Evolutionary conservation across 2,113 vertebrate species (phyloP).

Genomic region (Cariama cristata): DNA sequence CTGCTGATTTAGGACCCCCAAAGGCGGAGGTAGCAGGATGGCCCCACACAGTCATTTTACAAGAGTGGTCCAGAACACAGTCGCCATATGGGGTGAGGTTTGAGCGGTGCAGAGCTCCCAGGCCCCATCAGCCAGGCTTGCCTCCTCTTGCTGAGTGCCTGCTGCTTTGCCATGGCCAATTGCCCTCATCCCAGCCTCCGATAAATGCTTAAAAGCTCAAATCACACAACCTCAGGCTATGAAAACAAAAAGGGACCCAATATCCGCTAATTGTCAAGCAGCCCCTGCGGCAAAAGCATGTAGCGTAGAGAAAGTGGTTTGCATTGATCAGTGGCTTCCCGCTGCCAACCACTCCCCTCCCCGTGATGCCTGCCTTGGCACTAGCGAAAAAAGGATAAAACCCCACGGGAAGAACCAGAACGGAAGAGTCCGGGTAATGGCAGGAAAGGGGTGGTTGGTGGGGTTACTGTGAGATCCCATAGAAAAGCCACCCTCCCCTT

Average conservation of each 20-base stretch:
- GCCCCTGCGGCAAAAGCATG: conserved; percentile 37
- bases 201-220: conserved; percentile 82
- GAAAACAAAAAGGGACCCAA: conserved; percentile 57
- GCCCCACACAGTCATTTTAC: background rate
- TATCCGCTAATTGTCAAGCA: conserved; percentile 11
- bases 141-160: conserved; percentile 41
- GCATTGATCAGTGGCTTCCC: conserved; percentile 72
- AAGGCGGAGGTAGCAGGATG: background rate
- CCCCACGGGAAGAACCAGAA: background rate
- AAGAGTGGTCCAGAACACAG: background rate
- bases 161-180: conserved; percentile 67
- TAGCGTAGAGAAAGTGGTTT: conserved; percentile 72
- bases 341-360: background rate
- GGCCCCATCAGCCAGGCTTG: background rate
- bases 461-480: background rate
- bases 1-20: background rate
- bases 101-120: background rate
- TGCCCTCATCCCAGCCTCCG: conserved; percentile 46
- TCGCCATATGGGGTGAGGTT: background rate
- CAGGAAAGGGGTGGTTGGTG: background rate
- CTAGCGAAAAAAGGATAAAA: background rate
- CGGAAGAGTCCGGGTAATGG: fast-evolving
- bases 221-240: conserved; percentile 41
- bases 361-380: fast-evolving
- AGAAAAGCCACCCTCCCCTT: background rate